Conservation (phyloP, 2,797 vertebrate genomes). For the Eospalax fontanierii region DNA sequence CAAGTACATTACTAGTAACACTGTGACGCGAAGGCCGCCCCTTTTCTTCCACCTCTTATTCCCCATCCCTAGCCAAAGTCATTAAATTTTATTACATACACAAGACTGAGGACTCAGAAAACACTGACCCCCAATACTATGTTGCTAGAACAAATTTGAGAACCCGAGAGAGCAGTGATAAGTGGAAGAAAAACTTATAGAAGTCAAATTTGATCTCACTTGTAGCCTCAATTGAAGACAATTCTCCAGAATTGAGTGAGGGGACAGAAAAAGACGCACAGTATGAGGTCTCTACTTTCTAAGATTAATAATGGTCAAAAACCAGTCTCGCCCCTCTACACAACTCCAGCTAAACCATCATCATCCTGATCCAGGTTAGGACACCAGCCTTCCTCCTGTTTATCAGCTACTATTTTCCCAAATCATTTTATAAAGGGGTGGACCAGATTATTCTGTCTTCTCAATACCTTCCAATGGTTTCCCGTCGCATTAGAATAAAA, state of each 20-base stretch:
- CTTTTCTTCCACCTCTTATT: background rate
- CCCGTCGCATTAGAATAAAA: constrained; percentile 5
- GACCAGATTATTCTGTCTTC: background rate
- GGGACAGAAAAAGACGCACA: background rate
- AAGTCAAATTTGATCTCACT: background rate
- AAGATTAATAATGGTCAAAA: background rate
- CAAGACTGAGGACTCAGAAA: background rate
- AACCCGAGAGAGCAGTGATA: background rate
- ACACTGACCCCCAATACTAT: background rate
- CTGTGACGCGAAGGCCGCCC: background rate
- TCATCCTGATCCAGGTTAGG: background rate
- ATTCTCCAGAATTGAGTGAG: background rate
- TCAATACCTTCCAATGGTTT: background rate
- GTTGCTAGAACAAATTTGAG: background rate
- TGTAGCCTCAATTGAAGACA: background rate
- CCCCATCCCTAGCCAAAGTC: background rate
- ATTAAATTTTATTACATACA: background rate
- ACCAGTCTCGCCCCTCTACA: background rate
- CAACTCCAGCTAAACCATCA: background rate
- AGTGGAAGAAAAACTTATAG: background rate
- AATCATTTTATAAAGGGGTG: background rate
- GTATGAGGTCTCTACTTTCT: background rate
- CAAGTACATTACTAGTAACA: background rate
- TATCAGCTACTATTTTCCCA: background rate
- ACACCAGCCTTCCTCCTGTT: background rate